Evolutionary conservation across 2,113 vertebrate species (phyloP).

Genomic region (Struthidea cinerea): DNA sequence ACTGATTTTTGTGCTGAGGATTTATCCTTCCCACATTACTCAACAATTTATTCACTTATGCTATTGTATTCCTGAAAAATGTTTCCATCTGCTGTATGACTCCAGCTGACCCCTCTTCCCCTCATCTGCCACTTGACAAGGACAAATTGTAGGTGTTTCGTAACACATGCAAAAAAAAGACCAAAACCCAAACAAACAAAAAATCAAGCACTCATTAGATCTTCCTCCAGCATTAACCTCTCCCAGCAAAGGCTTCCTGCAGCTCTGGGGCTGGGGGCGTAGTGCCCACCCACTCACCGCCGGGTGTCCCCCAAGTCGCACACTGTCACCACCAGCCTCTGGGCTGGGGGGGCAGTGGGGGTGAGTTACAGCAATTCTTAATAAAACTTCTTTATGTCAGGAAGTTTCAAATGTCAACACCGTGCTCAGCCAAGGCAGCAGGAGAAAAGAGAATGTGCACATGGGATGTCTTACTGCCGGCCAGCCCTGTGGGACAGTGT

Average conservation of each 20-base stretch:
- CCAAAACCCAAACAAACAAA: constrained; percentile 51
- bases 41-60: constrained; percentile 53
- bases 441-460: neutral
- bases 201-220: constrained; percentile 30
- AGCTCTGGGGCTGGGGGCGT: neutral
- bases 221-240: constrained; percentile 25
- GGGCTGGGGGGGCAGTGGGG: neutral
- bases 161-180: constrained; percentile 1
- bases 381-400: neutral
- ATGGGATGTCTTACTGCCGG: accelerated
- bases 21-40: constrained; percentile 58
- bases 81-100: constrained; percentile 82
- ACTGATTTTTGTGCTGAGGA: constrained; percentile 25
- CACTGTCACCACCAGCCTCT: neutral
- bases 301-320: neutral
- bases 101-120: constrained; percentile 60
- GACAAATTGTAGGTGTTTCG: constrained; percentile 48
- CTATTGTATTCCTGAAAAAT: constrained; percentile 72
- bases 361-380: neutral
- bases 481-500: accelerated
- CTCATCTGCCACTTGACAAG: constrained; percentile 34
- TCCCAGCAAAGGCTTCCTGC: constrained; percentile 4
- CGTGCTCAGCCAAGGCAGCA: neutral
- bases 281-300: accelerated
- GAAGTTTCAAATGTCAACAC: constrained; percentile 41